Evolutionary conservation across 1,140 invertebrate genomes (phyloP).

Genomic region (Bactericera cockerelli): DNA sequence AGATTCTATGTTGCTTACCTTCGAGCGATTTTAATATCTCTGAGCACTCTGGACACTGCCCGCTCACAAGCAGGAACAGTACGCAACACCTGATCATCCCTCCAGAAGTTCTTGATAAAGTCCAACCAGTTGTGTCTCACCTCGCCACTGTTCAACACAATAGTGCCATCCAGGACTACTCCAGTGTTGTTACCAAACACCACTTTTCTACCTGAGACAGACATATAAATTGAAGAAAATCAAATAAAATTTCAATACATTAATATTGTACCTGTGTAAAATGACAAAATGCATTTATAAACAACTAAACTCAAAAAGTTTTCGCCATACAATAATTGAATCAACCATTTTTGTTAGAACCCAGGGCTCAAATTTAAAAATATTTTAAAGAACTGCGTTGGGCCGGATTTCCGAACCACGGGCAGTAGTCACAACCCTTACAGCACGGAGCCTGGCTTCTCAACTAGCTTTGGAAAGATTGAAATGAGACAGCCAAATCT

Average conservation of each 20-base stretch:
- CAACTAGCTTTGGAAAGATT: too few relatives aligned
- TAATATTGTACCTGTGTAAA: neutral
- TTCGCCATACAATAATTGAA: too few relatives aligned
- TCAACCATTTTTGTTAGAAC: too few relatives aligned
- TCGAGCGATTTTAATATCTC: conserved; percentile 65
- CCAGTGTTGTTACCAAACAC: conserved; percentile 78
- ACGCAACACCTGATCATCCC: conserved; percentile 51
- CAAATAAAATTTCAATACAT: neutral
- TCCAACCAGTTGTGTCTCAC: conserved; percentile 81
- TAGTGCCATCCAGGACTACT: conserved; percentile 69
- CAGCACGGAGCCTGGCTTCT: too few relatives aligned
- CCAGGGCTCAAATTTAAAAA: too few relatives aligned
- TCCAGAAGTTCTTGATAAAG: conserved; percentile 63
- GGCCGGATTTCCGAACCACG: too few relatives aligned
- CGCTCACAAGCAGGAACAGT: conserved; percentile 69
- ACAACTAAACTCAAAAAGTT: too few relatives aligned
- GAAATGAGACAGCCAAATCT: too few relatives aligned
- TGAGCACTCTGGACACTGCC: conserved; percentile 60
- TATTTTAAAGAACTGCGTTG: too few relatives aligned
- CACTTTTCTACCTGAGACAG: conserved; percentile 41
- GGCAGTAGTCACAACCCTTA: too few relatives aligned
- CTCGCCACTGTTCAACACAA: conserved; percentile 78
- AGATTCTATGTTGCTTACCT: too few relatives aligned
- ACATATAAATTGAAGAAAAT: neutral
- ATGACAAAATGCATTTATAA: too few relatives aligned